These are phyloP conservation scores for Stegodyphus mimosarum DNA, from an alignment of 1,140 invertebrate genomes.

Conservation along the genomic window DNA sequence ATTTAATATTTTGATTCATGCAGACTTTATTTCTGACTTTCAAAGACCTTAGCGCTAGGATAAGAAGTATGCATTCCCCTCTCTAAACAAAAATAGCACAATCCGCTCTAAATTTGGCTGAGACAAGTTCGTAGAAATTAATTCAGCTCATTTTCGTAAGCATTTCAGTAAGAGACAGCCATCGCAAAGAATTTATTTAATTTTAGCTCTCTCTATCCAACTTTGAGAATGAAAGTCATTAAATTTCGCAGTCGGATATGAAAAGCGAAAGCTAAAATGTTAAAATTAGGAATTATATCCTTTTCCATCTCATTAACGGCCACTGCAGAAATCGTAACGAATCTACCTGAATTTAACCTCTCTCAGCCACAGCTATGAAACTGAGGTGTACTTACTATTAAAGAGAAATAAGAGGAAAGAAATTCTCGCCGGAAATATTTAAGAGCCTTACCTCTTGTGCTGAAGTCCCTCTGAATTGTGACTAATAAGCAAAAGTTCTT, in stretches of 20 bases:
- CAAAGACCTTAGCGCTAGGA: neutral
- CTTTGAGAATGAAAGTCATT: neutral
- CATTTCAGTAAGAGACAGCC: neutral
- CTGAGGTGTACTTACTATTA: too few relatives aligned
- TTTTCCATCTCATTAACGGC: constrained; percentile 16
- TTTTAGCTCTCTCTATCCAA: neutral
- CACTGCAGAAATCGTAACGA: neutral
- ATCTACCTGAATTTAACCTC: too few relatives aligned
- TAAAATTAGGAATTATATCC: constrained; percentile 14
- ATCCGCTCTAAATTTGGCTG: neutral
- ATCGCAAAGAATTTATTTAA: neutral
- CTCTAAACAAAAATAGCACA: neutral
- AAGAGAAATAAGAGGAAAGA: too few relatives aligned
- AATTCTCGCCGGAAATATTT: too few relatives aligned
- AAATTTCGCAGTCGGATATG: neutral
- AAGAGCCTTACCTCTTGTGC: too few relatives aligned
- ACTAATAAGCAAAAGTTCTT: too few relatives aligned
- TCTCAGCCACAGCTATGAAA: too few relatives aligned
- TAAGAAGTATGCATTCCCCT: neutral
- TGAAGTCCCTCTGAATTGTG: too few relatives aligned
- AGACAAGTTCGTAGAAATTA: neutral
- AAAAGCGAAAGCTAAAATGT: neutral
- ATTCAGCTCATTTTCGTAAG: neutral
- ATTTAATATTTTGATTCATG: too few relatives aligned
- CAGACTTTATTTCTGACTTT: too few relatives aligned